Evolutionary conservation across 2,888 invertebrate species (phyloP), one percentile per base, ranked within the genome.

Genomic region (Trissoscelio sp.): DNA sequence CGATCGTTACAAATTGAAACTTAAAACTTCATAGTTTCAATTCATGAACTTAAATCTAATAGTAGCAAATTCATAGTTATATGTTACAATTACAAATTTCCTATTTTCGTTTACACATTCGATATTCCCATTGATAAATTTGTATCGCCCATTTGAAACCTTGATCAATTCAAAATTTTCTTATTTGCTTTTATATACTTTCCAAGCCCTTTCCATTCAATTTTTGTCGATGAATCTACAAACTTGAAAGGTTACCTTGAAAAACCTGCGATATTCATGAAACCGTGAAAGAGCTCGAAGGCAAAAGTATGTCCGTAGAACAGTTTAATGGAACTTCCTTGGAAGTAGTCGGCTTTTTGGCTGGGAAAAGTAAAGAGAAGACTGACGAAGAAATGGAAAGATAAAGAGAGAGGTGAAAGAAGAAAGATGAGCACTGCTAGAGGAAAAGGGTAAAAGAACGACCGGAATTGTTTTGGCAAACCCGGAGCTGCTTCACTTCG

Each of bases 381-480:
- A 55, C 34, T 20, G 55, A 55, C 34, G 12, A n/a, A 16, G 5
- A 22, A 24, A 66, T 18, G 42, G 12, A 28, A 5, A 42, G 11
- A n/a, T 1, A 4, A 14, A 28, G 18, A 22, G 28, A 28, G 18
- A 67, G 24, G 28, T 39, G 16, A 9, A 20, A 18, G 22, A 31
- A 53, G 18, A 44, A 28, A 60, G 31, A 53, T 53, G 18, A 16
- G 6, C 16, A 16, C 18, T 53, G 11, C 31, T 2, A 53, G 28
- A n/a, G n/a, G n/a, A 37, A 46, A 24, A 66, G 14, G 42, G 60
- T 28, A 53, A 67, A 39, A 53, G 12, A 67, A 42, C 39, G 18
- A 20, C 16, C 6, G 44, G 14, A 67, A 67, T 67, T 67, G 66
- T 69, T 69, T 69, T 55, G 67, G 67, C 55, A 69, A 69, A 55